These are phyloP conservation scores for Tragelaphus imberbis DNA, from an alignment of 2,113 vertebrate species.

Conservation along the genomic window DNA sequence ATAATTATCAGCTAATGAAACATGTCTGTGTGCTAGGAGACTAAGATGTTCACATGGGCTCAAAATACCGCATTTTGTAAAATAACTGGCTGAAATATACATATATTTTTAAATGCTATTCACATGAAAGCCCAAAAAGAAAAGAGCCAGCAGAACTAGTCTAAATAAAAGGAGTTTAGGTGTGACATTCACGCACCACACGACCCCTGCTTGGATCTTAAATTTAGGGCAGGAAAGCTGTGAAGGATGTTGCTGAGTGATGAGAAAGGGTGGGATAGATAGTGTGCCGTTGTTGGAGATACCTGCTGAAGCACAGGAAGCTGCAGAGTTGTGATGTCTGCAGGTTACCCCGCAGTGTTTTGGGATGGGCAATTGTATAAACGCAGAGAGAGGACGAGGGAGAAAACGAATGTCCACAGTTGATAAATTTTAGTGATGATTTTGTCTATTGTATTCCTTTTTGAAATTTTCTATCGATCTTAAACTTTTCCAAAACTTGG, in stretches of 20 bases:
- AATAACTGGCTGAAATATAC: background rate
- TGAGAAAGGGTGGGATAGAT: too few relatives aligned
- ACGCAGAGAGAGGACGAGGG: fast-evolving
- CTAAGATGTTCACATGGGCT: background rate
- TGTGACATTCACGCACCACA: background rate
- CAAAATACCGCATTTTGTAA: background rate
- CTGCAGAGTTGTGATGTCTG: too few relatives aligned
- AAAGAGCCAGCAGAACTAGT: background rate
- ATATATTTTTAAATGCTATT: background rate
- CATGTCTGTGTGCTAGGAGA: background rate
- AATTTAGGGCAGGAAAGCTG: background rate
- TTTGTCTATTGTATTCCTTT: background rate
- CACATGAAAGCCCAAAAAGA: background rate
- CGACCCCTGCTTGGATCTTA: background rate
- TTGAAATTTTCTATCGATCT: background rate
- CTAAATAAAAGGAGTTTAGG: background rate
- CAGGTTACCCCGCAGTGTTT: background rate
- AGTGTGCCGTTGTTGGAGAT: background rate
- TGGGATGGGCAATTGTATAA: background rate
- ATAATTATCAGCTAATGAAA: background rate
- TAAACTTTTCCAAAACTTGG: background rate
- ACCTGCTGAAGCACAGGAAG: background rate
- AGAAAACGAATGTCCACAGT: background rate
- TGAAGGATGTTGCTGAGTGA: background rate
- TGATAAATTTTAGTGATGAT: background rate